Percentiles rank a stretch among this genome's conserved stretches.
These are phyloP conservation scores for Rhizomys pruinosus DNA, from an alignment of 2,113 vertebrate genomes.

Conservation along the genomic window DNA sequence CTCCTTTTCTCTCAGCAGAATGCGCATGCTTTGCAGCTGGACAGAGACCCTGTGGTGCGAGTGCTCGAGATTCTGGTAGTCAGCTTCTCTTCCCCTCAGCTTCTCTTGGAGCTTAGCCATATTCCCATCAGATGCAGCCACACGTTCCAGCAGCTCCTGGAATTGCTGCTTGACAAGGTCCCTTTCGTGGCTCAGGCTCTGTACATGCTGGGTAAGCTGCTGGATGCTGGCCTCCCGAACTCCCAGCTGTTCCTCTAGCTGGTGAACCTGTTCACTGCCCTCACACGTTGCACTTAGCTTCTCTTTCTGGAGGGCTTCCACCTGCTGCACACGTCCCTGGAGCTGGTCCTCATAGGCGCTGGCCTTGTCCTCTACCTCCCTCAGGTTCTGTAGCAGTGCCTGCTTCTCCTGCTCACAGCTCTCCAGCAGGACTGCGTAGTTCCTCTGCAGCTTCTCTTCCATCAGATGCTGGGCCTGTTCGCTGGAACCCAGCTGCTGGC, in stretches of 20 bases:
- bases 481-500: conserved; percentile 89
- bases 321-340: conserved; percentile 90
- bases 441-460: conserved; percentile 93
- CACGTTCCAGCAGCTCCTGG: conserved; percentile 94
- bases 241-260: conserved; percentile 91
- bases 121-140: conserved; percentile 90
- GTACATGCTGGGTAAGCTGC: conserved; percentile 90
- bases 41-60: conserved; percentile 90
- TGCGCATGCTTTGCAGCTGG: conserved; percentile 91
- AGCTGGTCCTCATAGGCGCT: conserved; percentile 90
- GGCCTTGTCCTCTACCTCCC: conserved; percentile 90
- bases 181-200: conserved; percentile 91
- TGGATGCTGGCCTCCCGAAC: conserved; percentile 89
- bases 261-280: conserved; percentile 89
- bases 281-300: conserved; percentile 86
- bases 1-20: conserved; percentile 92
- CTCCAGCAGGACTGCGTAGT: conserved; percentile 90
- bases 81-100: conserved; percentile 90
- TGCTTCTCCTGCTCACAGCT: conserved; percentile 93
- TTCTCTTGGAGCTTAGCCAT: conserved; percentile 90
- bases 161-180: conserved; percentile 91
- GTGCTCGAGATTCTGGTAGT: conserved; percentile 90
- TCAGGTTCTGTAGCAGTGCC: conserved; percentile 89
- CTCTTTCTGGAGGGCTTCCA: conserved; percentile 91
- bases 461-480: conserved; percentile 91